phyloP scores from a whole-genome alignment of 1,140 invertebrate genomes.

The Sipha flava region DNA sequence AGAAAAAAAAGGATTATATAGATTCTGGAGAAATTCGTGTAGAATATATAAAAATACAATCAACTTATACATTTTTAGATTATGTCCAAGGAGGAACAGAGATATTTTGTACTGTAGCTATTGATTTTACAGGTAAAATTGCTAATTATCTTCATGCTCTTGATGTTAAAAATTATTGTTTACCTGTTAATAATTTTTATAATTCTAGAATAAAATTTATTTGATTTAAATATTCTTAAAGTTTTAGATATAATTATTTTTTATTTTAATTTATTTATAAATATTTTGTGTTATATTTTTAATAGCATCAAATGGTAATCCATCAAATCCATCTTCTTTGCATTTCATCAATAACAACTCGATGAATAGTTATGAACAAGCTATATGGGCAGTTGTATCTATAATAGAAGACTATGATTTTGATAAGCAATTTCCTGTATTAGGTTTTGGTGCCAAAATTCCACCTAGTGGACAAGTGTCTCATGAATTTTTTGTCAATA shows the following conservation, averaged over 20 bases:
- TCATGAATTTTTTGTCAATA: constrained; percentile 54
- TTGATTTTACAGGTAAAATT: constrained; percentile 51
- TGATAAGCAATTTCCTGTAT: constrained; percentile 51
- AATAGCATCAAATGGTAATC: constrained; percentile 57
- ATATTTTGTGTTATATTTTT: constrained; percentile 12
- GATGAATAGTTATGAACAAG: constrained; percentile 53
- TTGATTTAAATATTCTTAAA: no score
- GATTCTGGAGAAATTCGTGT: constrained; percentile 43
- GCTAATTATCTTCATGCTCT: neutral
- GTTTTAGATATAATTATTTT: no score
- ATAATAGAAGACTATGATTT: constrained; percentile 58
- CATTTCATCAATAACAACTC: constrained; percentile 48
- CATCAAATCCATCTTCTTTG: constrained; percentile 49
- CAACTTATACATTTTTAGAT: constrained; percentile 50
- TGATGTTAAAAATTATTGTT: neutral
- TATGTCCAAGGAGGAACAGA: constrained; percentile 52
- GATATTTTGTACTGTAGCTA: constrained; percentile 49
- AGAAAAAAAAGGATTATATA: constrained; percentile 42
- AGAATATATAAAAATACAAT: constrained; percentile 41
- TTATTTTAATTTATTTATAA: neutral
- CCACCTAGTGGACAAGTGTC: constrained; percentile 49
- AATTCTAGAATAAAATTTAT: no score
- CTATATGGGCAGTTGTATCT: constrained; percentile 52
- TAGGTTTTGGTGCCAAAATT: constrained; percentile 51
- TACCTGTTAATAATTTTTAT: no score